Conservation (phyloP, 2,797 vertebrate species). For the Podarcis siculus region DNA sequence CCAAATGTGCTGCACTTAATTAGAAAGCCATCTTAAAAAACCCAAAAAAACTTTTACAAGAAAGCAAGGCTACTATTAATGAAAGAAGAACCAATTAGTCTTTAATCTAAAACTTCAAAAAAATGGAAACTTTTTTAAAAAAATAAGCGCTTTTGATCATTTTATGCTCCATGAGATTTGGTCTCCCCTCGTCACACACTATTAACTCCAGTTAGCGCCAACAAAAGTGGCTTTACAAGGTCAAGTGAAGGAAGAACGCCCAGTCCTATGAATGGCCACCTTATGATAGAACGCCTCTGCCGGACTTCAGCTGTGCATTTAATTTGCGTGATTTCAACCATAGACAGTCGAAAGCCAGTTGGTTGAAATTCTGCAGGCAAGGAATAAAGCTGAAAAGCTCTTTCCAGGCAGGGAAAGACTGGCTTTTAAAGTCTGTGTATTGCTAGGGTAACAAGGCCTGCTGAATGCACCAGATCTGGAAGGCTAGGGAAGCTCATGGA, state of each 20-base stretch:
- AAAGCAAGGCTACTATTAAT: conserved; percentile 65
- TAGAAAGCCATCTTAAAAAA: conserved; percentile 60
- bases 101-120: conserved; percentile 44
- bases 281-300: too few relatives aligned
- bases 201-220: conserved; percentile 56
- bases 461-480: too few relatives aligned
- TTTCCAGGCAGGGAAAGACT: too few relatives aligned
- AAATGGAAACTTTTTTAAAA: conserved; percentile 4
- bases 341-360: too few relatives aligned
- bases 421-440: too few relatives aligned
- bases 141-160: conserved; percentile 59
- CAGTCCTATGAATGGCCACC: neutral
- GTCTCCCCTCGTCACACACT: conserved; percentile 49
- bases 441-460: too few relatives aligned
- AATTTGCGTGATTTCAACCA: too few relatives aligned
- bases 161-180: conserved; percentile 57
- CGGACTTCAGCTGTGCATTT: neutral
- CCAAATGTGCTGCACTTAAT: conserved; percentile 64
- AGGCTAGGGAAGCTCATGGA: too few relatives aligned
- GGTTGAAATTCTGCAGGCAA: too few relatives aligned
- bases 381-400: too few relatives aligned
- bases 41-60: conserved; percentile 49
- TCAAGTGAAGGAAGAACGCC: neutral
- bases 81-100: conserved; percentile 67
- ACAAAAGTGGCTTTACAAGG: conserved; percentile 53